Base-by-base conservation (phyloP, 2,888 invertebrate species). In the Deilephila porcellus region DNA sequence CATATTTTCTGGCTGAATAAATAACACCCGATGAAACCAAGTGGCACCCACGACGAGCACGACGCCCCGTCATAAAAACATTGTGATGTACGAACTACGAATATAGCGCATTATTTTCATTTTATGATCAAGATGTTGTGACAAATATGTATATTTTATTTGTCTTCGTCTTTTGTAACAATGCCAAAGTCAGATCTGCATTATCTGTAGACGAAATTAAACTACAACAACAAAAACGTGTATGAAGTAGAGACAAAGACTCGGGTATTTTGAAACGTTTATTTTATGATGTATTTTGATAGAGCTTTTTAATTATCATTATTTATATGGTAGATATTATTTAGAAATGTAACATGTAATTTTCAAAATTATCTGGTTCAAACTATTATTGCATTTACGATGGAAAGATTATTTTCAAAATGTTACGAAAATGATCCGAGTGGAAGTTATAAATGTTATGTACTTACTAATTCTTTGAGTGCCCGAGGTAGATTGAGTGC, bases 381-480 rank as follows among this genome's bases (percentile, higher is more conserved):
- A 37, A 37, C 8, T 8, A 37, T 8, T 37, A 37, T 37, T 37
- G 8, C 8, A 37, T 37, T 37, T 37, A 37, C 37, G 37, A 37
- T 37, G 34, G 34, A 8, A 37, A 0, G 11, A 11, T 37, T 37
- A 8, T 37, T 37, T 37, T 37, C 37, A 37, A 5, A 32, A 32
- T 37, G 37, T 37, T 8, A 37, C 8, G 37, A 7, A 37, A 37
- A 7, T 37, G 8, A 1, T 11, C 3, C 11, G 14, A 45, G 45
- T 45, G 45, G 11, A 32, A 32, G 14, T 25, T 25, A 60, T 17
- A 11, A 29, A 25, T 60, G 29, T 11, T 17, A 2, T 64, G 14
- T 37, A 64, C 67, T 67, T 67, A 67, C 67, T 67, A 17, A 67
- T 67, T 52, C 67, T 52, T 25, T 67, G 67, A 14, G 52, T 8